A percentile compares a stretch with the other conserved stretches of the same genome.
Evolutionary conservation across 2,797 vertebrate genomes (phyloP).

Genomic region (Hyperoplus immaculatus): DNA sequence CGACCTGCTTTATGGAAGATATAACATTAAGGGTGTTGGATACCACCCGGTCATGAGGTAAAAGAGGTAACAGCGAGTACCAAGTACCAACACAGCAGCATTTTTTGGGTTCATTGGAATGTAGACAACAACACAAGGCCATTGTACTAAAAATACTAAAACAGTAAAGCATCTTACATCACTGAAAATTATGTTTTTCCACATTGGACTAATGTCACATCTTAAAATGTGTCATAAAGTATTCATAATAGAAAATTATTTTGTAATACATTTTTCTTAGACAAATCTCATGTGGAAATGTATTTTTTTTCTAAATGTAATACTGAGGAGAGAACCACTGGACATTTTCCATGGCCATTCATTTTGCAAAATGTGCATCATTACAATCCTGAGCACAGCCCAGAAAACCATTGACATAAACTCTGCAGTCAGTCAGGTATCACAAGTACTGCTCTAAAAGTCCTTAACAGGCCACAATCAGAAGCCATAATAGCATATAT

Average conservation of each 20-base stretch:
- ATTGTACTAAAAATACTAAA: conserved; percentile 62
- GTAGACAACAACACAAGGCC: conserved; percentile 72
- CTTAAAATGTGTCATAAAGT: conserved; percentile 12
- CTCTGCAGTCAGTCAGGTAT: conserved; percentile 31
- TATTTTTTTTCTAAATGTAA: conserved; percentile 21
- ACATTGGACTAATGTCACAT: conserved; percentile 15
- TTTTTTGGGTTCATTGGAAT: conserved; percentile 68
- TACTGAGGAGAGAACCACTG: background rate
- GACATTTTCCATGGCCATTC: background rate
- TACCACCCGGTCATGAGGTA: conserved; percentile 40
- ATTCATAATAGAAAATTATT: conserved; percentile 28
- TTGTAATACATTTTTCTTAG: conserved; percentile 23
- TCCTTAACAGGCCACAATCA: conserved; percentile 33
- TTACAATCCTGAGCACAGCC: conserved; percentile 52
- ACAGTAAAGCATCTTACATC: conserved; percentile 64
- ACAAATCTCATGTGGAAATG: conserved; percentile 20
- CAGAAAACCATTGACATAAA: conserved; percentile 43
- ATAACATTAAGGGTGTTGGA: conserved; percentile 40
- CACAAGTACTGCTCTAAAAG: conserved; percentile 21
- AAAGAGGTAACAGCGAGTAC: conserved; percentile 46
- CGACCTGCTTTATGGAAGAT: conserved; percentile 47
- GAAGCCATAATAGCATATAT: conserved; percentile 39
- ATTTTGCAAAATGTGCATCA: conserved; percentile 38
- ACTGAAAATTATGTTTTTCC: conserved; percentile 48
- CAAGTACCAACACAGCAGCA: conserved; percentile 46